Percentiles rank a stretch among this genome's conserved stretches.
phyloP scores from a whole-genome alignment of 2,888 invertebrate species.

The Cheilosia impressa region DNA sequence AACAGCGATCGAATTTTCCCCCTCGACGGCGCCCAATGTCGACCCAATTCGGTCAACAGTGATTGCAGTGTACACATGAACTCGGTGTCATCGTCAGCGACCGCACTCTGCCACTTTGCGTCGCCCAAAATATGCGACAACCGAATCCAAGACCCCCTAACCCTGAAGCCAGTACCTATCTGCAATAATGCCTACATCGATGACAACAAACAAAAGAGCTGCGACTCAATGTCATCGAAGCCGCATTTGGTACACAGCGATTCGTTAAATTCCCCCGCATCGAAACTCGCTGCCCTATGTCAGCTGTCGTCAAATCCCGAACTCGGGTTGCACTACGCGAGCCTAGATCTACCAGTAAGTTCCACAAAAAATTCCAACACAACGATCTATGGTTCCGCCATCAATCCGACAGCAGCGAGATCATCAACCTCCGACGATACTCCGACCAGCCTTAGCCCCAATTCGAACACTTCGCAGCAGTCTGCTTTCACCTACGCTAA shows the following conservation, averaged over 20 bases:
- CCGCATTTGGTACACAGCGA: constrained; percentile 20
- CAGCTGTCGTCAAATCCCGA: constrained; percentile 82
- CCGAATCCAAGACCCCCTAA: constrained; percentile 75
- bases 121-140: constrained; percentile 76
- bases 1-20: constrained; percentile 80
- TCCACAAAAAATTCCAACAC: constrained; percentile 53
- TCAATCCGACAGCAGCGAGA: constrained; percentile 23
- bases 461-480: constrained; percentile 78
- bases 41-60: constrained; percentile 79
- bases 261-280: constrained; percentile 4
- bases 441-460: constrained; percentile 79
- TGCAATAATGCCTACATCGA: constrained; percentile 54
- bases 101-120: constrained; percentile 74
- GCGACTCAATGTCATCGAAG: constrained; percentile 81
- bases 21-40: constrained; percentile 73
- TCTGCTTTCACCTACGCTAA: constrained; percentile 89
- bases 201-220: constrained; percentile 75
- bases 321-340: constrained; percentile 87
- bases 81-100: constrained; percentile 76
- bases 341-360: constrained; percentile 85
- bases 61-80: constrained; percentile 71
- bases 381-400: constrained; percentile 38
- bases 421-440: constrained; percentile 77
- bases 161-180: constrained; percentile 72
- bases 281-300: constrained; percentile 77